Evolutionary conservation across 2,888 invertebrate species (phyloP), one percentile per base, ranked within the genome.

Genomic region (Bembecia ichneumoniformis): DNA sequence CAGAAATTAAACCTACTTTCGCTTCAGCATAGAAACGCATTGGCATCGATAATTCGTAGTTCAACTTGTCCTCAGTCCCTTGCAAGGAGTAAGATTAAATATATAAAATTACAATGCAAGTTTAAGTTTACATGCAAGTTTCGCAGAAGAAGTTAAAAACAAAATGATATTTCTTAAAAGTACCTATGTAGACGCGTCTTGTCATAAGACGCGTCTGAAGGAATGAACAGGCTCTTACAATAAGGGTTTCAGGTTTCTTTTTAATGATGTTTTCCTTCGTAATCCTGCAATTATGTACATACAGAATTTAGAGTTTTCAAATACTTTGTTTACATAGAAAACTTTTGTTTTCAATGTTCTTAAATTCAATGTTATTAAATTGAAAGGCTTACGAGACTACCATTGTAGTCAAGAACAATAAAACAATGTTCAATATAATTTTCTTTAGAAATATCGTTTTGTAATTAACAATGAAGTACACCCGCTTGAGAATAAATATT

Each of bases 81-180:
- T n/a, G n/a, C n/a, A n/a, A n/a, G n/a, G n/a, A n/a, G n/a, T n/a
- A n/a, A n/a, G n/a, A n/a, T n/a, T n/a, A n/a, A n/a, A n/a, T n/a
- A n/a, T n/a, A n/a, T n/a, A n/a, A 17, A 17, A 2, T 17, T 17
- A 17, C 11, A 36, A 36, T 9, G 36, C n/a, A 35, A 58, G n/a
- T 51, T 55, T 55, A 57, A 58, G 57, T 55, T 55, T n/a, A n/a
- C n/a, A n/a, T n/a, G n/a, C n/a, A 51, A 52, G 52, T 50, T 52
- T 35, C 49, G 50, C 55, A 56, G 57, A 56, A 57, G 53, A 57
- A 52, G 56, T 43, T 49, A 17, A 15, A 46, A 17, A 51, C 47
- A 47, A 54, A 55, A 54, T 56, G 54, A 55, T 55, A 49, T 51
- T 48, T 48, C 51, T 53, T 56, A 48, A 44, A 49, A 40, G 46